Percentiles rank a stretch among this genome's conserved stretches.
phyloP scores from a whole-genome alignment of 2,888 invertebrate species.

The Dendrolimus pini region DNA sequence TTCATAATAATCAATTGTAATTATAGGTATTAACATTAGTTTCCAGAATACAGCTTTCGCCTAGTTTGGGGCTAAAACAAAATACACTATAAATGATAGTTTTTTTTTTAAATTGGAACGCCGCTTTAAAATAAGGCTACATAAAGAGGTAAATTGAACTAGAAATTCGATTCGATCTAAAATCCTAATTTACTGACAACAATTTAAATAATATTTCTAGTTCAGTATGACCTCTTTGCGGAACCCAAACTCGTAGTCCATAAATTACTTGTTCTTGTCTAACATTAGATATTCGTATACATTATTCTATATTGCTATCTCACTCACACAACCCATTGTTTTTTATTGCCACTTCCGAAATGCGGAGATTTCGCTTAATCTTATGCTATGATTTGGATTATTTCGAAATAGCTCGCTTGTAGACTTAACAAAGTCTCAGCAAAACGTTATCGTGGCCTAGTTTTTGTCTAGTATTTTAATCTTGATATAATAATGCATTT shows the following conservation, averaged over 20 bases:
- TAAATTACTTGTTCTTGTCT: constrained; percentile 13
- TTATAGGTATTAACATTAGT: too few species aligned
- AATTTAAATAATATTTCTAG: too few species aligned
- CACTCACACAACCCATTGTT: neutral
- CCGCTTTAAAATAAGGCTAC: too few species aligned
- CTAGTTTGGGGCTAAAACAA: too few species aligned
- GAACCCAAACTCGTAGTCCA: constrained; percentile 8
- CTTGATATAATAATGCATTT: too few species aligned
- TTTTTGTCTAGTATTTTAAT: neutral
- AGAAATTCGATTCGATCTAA: too few species aligned
- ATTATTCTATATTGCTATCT: neutral
- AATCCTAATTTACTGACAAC: too few species aligned
- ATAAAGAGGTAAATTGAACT: too few species aligned
- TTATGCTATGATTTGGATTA: neutral
- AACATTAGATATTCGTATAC: constrained; percentile 2
- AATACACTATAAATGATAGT: too few species aligned
- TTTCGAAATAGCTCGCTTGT: neutral
- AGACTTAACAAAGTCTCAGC: neutral
- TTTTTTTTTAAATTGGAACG: too few species aligned
- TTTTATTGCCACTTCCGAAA: neutral
- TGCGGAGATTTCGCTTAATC: constrained; percentile 1
- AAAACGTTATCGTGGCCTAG: neutral
- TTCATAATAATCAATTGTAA: too few species aligned
- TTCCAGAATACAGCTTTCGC: too few species aligned
- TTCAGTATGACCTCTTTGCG: neutral